Evolutionary conservation across 2,888 invertebrate genomes (phyloP).

Genomic region (Ennomos erosarius): DNA sequence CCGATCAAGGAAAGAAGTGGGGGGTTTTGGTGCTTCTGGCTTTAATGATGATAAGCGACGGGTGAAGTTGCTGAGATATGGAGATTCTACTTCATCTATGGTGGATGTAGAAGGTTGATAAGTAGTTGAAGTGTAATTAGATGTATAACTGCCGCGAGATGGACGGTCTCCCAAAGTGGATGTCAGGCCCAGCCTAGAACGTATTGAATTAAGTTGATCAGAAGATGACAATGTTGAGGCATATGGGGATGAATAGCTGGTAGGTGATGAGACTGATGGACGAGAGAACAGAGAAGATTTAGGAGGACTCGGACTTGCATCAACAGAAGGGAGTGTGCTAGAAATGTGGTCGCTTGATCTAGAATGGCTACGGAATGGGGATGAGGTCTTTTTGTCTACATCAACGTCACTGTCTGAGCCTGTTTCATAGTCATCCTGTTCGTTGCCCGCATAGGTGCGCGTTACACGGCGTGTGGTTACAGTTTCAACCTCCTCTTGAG

Average conservation of each 20-base stretch:
- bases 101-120: slow-evolving; percentile 72
- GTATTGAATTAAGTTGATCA: slow-evolving; percentile 85
- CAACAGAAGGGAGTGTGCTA: slow-evolving; percentile 67
- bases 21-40: slow-evolving; percentile 65
- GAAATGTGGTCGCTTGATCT: slow-evolving; percentile 77
- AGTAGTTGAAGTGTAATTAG: slow-evolving; percentile 61
- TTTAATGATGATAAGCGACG: slow-evolving; percentile 83
- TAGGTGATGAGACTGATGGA: slow-evolving; percentile 65
- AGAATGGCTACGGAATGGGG: slow-evolving; percentile 68
- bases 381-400: slow-evolving; percentile 70
- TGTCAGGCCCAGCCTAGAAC: slow-evolving; percentile 84
- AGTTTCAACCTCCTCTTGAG: slow-evolving; percentile 78
- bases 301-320: slow-evolving; percentile 64
- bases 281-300: slow-evolving; percentile 73
- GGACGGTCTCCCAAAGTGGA: slow-evolving; percentile 71
- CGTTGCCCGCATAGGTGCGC: slow-evolving; percentile 73
- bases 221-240: slow-evolving; percentile 68
- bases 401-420: slow-evolving; percentile 90
- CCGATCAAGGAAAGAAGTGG: slow-evolving; percentile 60
- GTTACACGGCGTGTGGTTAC: slow-evolving; percentile 83
- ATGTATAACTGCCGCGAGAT: slow-evolving; percentile 59
- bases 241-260: slow-evolving; percentile 56
- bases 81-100: slow-evolving; percentile 86
- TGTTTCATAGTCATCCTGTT: slow-evolving; percentile 87
- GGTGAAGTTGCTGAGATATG: slow-evolving; percentile 90